phyloP scores from a whole-genome alignment of 2,888 invertebrate genomes.

The Habroteleia sp. region DNA sequence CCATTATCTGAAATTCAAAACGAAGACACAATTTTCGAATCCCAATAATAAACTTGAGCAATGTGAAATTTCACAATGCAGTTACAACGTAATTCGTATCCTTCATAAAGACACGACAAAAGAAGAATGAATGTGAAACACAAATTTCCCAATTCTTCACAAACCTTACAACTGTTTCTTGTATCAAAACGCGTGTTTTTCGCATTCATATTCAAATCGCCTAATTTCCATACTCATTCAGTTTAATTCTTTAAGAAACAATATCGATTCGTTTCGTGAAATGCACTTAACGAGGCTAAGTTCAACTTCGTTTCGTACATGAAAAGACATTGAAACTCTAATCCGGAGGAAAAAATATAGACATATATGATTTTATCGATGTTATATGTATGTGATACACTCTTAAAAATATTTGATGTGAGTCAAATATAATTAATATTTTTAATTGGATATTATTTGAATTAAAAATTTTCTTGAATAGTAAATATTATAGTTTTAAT shows the following conservation, averaged over 20 bases:
- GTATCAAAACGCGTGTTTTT: background rate
- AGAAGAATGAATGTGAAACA: background rate
- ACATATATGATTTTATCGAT: no score
- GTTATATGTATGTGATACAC: no score
- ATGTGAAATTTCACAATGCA: no score
- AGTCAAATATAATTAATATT: no score
- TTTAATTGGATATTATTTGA: no score
- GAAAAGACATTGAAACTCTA: background rate
- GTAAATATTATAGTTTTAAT: no score
- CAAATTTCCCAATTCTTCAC: background rate
- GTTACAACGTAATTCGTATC: background rate
- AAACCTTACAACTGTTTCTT: background rate
- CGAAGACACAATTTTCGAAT: no score
- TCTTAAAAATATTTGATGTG: no score
- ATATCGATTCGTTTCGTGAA: constrained; percentile 4
- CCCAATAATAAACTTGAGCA: no score
- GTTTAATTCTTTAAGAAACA: background rate
- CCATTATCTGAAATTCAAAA: no score
- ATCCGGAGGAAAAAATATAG: no score
- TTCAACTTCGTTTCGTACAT: background rate
- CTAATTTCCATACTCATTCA: constrained; percentile 24
- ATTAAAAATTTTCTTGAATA: no score
- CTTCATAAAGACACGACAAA: background rate
- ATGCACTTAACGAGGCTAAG: constrained; percentile 8
- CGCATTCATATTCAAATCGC: constrained; percentile 25